Conservation (phyloP, 2,113 vertebrate genomes). For the Salminus brasiliensis region DNA sequence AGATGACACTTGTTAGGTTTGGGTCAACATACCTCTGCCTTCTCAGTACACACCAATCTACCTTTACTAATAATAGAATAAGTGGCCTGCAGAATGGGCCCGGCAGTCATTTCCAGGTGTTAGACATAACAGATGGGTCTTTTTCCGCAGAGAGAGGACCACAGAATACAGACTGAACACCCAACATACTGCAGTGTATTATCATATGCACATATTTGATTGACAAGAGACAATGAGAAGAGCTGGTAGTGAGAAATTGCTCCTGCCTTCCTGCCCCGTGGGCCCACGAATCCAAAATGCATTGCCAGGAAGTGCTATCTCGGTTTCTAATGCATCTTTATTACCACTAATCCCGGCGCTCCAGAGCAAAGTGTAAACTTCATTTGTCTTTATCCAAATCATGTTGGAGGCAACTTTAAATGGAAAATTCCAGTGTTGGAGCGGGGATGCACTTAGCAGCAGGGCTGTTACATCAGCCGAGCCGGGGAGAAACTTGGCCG, state of each 20-base stretch:
- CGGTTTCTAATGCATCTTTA: conserved; percentile 74
- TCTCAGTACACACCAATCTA: conserved; percentile 25
- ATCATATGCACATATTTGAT: conserved; percentile 48
- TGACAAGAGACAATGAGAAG: conserved; percentile 60
- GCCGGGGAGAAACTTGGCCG: conserved; percentile 60
- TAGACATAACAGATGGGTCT: conserved; percentile 50
- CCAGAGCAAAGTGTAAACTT: conserved; percentile 67
- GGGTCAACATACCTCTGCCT: conserved; percentile 9
- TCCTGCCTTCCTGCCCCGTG: conserved; percentile 55
- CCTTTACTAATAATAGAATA: conserved; percentile 35
- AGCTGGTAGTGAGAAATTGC: conserved; percentile 50
- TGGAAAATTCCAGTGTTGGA: conserved; percentile 46
- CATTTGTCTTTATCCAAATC: conserved; percentile 76
- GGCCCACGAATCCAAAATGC: conserved; percentile 58
- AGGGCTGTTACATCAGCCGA: neutral
- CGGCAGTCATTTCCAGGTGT: conserved; percentile 50
- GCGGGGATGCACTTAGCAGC: conserved; percentile 60
- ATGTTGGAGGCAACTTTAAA: conserved; percentile 70
- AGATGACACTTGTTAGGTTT: conserved; percentile 22
- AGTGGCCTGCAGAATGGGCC: neutral
- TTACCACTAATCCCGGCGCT: conserved; percentile 70
- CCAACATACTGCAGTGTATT: conserved; percentile 34
- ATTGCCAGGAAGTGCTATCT: conserved; percentile 71
- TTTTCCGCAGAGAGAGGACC: conserved; percentile 21
- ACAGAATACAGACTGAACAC: conserved; percentile 5